These are phyloP conservation scores for Hyles euphorbiae DNA, from an alignment of 1,140 invertebrate species.

Conservation along the genomic window DNA sequence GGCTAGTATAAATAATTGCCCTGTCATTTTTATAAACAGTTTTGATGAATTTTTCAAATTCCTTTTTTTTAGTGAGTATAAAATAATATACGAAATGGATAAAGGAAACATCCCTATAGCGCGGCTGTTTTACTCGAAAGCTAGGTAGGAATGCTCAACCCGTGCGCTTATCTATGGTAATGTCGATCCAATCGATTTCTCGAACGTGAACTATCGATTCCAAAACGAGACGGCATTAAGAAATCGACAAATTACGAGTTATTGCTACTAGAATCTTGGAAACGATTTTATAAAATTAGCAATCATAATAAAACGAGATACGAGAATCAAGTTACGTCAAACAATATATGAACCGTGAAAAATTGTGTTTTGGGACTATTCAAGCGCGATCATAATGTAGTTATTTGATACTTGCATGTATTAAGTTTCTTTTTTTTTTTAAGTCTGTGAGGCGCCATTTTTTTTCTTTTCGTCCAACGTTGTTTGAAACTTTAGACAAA, in stretches of 20 bases:
- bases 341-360: constrained; percentile 37
- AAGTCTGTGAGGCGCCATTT: constrained; percentile 40
- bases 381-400: constrained; percentile 38
- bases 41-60: too few relatives aligned
- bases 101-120: too few relatives aligned
- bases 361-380: constrained; percentile 46
- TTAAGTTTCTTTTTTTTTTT: constrained; percentile 40
- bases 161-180: too few relatives aligned
- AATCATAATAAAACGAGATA: constrained; percentile 18
- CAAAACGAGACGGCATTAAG: constrained; percentile 1
- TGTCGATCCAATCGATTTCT: too few relatives aligned
- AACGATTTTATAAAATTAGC: constrained; percentile 17
- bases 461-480: constrained; percentile 21
- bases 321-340: constrained; percentile 23
- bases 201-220: constrained; percentile 8
- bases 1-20: too few relatives aligned
- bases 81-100: too few relatives aligned
- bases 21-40: too few relatives aligned
- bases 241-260: constrained; percentile 18
- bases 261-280: constrained; percentile 17
- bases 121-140: too few relatives aligned
- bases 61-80: too few relatives aligned
- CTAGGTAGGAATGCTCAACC: too few relatives aligned
- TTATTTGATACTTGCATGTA: constrained; percentile 30
- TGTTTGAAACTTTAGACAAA: constrained; percentile 17